Evolutionary conservation across 2,797 vertebrate species (phyloP), one percentile per base, ranked within the genome.

Genomic region (Sylvilagus floridanus): DNA sequence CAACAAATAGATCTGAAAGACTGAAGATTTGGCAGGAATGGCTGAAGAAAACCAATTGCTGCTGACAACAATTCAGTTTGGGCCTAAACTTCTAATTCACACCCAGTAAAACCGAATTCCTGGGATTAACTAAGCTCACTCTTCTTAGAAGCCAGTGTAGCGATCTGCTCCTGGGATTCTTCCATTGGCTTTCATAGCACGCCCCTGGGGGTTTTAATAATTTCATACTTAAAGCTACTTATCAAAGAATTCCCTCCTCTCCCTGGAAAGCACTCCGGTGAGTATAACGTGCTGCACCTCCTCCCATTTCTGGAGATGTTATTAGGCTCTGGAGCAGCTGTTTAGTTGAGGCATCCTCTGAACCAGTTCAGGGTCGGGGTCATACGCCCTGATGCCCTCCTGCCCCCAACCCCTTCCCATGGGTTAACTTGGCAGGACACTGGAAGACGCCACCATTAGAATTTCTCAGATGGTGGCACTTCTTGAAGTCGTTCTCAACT

Each of bases 161-260:
- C 14, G 62, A 68, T n/a, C 21, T 47, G 3, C 50, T 47, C 17
- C 60, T 42, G 26, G 26, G 42, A 35, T 63, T 47, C 17, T 24
- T 37, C 0, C 0, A 42, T 16, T 57, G 66, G 24, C 52, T 12
- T 77, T 50, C 47, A n/a, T 28, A 19, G 9, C 28, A 28, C 21
- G 30, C 8, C 14, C 1, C 83, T 75, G 62, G 24, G 68, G 28
- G 14, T 47, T 85, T 82, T 62, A 81, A 37, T 77, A 42, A 77
- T 85, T 57, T 90, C 22, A 71, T 42, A 75, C 71, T 90, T 88
- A 28, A 81, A 81, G 42, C 12, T 17, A 22, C 90, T 90, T 83
- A 65, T 73, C 47, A 66, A 60, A 75, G 32, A 84, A 81, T 47
- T 79, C 5, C 30, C 37, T 92, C 84, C 22, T 76, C 17, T 81